A percentile compares a stretch with the other conserved stretches of the same genome.
Conservation (phyloP, 2,113 vertebrate species). For the Melanocharis versteri region DNA sequence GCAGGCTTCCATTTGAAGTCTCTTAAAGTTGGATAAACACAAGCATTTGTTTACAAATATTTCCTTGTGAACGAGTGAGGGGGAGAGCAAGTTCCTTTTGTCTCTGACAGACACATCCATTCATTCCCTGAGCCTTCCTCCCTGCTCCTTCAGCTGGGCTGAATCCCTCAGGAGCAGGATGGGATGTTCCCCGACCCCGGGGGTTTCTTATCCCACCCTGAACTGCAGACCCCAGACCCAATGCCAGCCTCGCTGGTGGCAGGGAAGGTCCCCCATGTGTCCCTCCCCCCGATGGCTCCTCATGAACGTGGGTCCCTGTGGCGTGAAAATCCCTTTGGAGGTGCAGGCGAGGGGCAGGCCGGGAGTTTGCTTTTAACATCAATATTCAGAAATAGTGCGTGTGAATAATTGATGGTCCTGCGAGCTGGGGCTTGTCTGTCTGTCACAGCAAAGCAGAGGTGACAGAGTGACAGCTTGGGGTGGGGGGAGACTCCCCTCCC, state of each 20-base stretch:
- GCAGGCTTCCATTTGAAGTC: conserved; percentile 1
- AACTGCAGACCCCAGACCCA: rapidly evolving
- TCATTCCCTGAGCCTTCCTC: neutral
- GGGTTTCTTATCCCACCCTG: neutral
- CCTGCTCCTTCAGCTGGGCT: neutral
- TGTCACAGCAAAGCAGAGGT: neutral
- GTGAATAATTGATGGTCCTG: conserved; percentile 83
- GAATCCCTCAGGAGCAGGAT: rapidly evolving
- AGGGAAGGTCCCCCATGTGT: neutral
- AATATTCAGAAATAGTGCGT: conserved; percentile 82
- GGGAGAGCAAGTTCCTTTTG: neutral
- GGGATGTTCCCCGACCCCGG: rapidly evolving
- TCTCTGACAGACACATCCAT: neutral
- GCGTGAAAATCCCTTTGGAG: conserved; percentile 53
- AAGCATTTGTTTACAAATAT: conserved; percentile 29
- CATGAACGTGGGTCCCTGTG: neutral
- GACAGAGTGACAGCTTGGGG: neutral
- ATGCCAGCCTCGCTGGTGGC: neutral
- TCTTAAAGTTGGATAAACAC: neutral
- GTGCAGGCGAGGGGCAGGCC: conserved; percentile 53
- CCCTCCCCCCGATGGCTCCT: neutral
- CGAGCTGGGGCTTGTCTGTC: neutral
- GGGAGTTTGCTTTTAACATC: conserved; percentile 85
- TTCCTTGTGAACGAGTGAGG: neutral
- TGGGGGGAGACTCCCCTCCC: neutral